Percentiles rank a stretch among this genome's conserved stretches.
These are phyloP conservation scores for Eleginops maclovinus DNA, from an alignment of 2,113 vertebrate genomes.

Conservation along the genomic window DNA sequence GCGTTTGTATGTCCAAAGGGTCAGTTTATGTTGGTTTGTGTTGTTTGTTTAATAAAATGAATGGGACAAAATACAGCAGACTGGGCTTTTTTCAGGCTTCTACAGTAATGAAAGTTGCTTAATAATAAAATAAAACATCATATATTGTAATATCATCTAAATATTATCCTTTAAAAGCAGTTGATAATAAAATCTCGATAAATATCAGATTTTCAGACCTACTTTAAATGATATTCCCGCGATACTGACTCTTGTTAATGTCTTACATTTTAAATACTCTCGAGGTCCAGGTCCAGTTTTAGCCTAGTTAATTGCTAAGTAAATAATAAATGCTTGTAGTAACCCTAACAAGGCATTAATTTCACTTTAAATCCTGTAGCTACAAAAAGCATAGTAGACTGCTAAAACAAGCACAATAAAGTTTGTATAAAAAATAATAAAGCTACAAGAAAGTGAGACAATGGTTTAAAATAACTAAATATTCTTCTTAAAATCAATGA, in stretches of 20 bases:
- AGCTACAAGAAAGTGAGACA: too few species aligned
- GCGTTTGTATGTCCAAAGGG: background rate
- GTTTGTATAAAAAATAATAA: too few species aligned
- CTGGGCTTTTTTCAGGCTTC: conserved; percentile 19
- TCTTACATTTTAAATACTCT: background rate
- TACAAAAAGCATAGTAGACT: too few species aligned
- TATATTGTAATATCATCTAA: background rate
- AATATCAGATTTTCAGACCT: background rate
- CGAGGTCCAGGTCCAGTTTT: background rate
- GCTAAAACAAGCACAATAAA: too few species aligned
- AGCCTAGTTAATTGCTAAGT: too few species aligned
- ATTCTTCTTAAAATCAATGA: too few species aligned
- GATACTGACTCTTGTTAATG: background rate
- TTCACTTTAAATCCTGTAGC: too few species aligned
- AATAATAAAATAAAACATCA: background rate
- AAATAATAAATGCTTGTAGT: too few species aligned
- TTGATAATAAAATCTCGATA: background rate
- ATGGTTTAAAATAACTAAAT: too few species aligned
- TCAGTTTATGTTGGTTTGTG: background rate
- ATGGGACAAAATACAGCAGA: background rate
- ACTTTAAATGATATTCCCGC: too few species aligned
- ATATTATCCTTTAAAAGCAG: background rate
- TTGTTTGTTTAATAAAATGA: conserved; percentile 1
- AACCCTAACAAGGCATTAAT: too few species aligned
- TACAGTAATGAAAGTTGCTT: conserved; percentile 4